phyloP scores from a whole-genome alignment of 2,113 vertebrate genomes.

The Toxostoma redivivum region DNA sequence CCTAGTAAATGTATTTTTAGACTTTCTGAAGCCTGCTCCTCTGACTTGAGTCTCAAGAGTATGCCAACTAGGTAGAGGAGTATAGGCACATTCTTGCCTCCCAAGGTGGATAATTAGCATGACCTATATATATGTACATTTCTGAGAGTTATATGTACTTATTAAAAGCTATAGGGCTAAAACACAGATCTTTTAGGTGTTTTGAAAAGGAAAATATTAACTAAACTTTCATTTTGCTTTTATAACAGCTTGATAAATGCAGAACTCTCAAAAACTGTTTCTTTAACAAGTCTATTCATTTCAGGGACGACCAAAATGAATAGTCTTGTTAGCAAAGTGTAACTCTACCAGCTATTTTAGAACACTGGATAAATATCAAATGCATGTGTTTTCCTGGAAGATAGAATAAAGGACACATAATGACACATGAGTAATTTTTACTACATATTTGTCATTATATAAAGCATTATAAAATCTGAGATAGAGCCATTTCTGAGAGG shows the following conservation, averaged over 20 bases:
- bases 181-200: background rate
- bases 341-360: background rate
- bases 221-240: background rate
- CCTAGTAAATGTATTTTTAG: slow-evolving; percentile 51
- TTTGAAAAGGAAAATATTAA: slow-evolving; percentile 9
- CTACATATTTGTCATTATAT: background rate
- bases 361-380: background rate
- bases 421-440: background rate
- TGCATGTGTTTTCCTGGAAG: background rate
- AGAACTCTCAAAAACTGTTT: background rate
- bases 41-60: slow-evolving; percentile 26
- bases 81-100: background rate
- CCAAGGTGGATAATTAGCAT: slow-evolving; percentile 42
- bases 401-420: background rate
- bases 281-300: background rate
- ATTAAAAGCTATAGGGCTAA: background rate
- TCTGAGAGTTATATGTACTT: slow-evolving; percentile 9
- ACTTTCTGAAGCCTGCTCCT: slow-evolving; percentile 14
- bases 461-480: background rate
- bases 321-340: background rate
- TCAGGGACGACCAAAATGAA: background rate
- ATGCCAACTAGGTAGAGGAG: slow-evolving; percentile 4
- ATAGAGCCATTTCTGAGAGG: background rate
- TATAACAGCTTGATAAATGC: background rate
- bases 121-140: slow-evolving; percentile 45